Percentiles rank a stretch among this genome's conserved stretches.
These are phyloP conservation scores for Heterodera schachtii DNA, from an alignment of 1,140 invertebrate species.

Conservation along the genomic window DNA sequence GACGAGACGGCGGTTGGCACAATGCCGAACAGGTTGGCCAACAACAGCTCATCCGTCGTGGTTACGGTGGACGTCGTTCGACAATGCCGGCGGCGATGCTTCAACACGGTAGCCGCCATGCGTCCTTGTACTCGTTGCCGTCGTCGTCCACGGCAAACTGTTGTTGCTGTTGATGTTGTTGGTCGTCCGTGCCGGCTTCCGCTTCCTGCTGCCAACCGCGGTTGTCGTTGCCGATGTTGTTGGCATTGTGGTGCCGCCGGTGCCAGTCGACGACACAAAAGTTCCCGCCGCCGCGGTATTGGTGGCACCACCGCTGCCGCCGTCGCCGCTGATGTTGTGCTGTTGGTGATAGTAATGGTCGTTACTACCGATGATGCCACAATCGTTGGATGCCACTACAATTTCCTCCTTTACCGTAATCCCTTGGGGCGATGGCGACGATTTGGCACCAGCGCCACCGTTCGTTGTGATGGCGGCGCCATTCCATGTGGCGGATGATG, in stretches of 20 bases:
- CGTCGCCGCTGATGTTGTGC: neutral
- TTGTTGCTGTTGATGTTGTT: neutral
- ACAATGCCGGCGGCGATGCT: neutral
- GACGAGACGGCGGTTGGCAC: neutral
- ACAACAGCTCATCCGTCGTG: neutral
- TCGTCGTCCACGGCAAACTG: neutral
- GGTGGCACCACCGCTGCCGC: neutral
- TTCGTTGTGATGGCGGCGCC: too few species aligned
- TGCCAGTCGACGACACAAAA: too few species aligned
- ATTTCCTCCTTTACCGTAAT: too few species aligned
- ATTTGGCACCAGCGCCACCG: too few species aligned
- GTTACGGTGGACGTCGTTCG: neutral
- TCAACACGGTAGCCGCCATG: neutral
- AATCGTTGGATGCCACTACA: too few species aligned
- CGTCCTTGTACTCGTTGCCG: neutral
- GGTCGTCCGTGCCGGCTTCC: neutral
- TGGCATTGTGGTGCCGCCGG: neutral
- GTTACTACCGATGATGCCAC: too few species aligned
- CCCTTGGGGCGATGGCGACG: too few species aligned
- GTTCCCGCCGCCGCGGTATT: too few species aligned
- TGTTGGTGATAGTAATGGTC: too few species aligned
- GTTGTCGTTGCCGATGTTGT: neutral
- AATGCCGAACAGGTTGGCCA: constrained; percentile 9
- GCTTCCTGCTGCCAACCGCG: neutral
- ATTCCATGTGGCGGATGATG: too few species aligned